These are phyloP conservation scores for Artibeus lituratus DNA, from an alignment of 2,797 vertebrate species.

Conservation along the genomic window DNA sequence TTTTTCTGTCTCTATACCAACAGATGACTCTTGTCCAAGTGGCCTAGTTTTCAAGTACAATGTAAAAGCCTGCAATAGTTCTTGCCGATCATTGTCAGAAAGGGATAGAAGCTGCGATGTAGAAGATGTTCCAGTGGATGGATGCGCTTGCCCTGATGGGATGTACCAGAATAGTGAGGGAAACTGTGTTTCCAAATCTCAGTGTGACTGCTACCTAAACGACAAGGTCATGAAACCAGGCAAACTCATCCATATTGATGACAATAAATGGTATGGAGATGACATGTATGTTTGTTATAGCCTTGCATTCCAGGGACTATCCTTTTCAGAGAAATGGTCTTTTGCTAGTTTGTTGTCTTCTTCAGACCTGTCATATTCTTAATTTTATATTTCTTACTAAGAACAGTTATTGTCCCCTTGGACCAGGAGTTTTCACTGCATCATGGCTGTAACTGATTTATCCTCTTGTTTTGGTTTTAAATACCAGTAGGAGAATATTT, in stretches of 20 bases:
- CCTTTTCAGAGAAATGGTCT: not conserved
- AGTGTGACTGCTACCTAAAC: constrained; percentile 74
- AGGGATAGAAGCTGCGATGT: constrained; percentile 70
- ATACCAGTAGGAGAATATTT: not conserved
- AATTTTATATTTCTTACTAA: not conserved
- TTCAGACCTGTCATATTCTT: not conserved
- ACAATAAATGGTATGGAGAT: constrained; percentile 67
- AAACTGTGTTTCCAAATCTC: constrained; percentile 62
- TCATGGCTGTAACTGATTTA: not conserved
- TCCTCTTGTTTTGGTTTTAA: constrained; percentile 19
- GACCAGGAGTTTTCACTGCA: not conserved
- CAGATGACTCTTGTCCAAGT: constrained; percentile 72
- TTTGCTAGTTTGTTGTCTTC: not conserved
- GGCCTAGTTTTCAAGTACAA: constrained; percentile 73
- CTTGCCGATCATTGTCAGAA: constrained; percentile 69
- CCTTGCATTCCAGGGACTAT: not conserved
- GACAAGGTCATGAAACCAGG: constrained; percentile 60
- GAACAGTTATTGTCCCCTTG: not conserved
- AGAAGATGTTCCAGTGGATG: constrained; percentile 62
- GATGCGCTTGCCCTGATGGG: constrained; percentile 72
- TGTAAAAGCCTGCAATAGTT: constrained; percentile 70
- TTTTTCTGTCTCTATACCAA: not conserved
- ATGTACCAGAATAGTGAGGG: constrained; percentile 68
- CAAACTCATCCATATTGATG: constrained; percentile 52
- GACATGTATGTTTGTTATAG: not conserved